phyloP scores from a whole-genome alignment of 2,888 invertebrate species.

The Criorhina ranunculi region DNA sequence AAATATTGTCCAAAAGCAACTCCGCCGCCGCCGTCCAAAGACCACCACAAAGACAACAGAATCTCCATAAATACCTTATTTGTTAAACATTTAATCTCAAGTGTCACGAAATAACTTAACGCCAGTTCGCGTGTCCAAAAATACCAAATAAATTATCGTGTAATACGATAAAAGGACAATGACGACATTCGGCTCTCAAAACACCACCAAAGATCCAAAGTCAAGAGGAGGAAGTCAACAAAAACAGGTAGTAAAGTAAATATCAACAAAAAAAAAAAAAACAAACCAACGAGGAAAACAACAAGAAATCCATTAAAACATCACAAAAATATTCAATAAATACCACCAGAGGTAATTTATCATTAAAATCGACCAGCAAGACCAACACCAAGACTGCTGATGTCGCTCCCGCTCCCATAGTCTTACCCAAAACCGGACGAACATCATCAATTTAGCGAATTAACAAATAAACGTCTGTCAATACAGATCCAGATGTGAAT shows the following conservation, averaged over 20 bases:
- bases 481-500: conserved; percentile 52
- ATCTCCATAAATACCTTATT: conserved; percentile 14
- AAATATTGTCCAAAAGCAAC: too few relatives aligned
- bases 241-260: conserved; percentile 64
- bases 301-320: conserved; percentile 68
- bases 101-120: conserved; percentile 35
- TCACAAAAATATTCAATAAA: conserved; percentile 69
- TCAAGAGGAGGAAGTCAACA: conserved; percentile 53
- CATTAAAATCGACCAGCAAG: conserved; percentile 36
- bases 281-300: conserved; percentile 30
- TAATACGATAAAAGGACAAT: conserved; percentile 48
- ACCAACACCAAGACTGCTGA: not conserved
- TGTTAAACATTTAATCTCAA: conserved; percentile 36
- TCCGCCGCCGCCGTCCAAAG: too few relatives aligned
- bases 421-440: conserved; percentile 18
- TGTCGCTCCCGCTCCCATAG: not conserved
- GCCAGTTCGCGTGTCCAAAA: conserved; percentile 27
- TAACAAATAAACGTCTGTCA: conserved; percentile 71
- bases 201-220: not conserved
- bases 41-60: not conserved
- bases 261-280: conserved; percentile 40
- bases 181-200: conserved; percentile 45
- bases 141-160: conserved; percentile 37
- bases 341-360: conserved; percentile 64
- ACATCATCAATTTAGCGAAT: conserved; percentile 70